phyloP scores from a whole-genome alignment of 2,113 vertebrate genomes.

The Falco punctatus region DNA sequence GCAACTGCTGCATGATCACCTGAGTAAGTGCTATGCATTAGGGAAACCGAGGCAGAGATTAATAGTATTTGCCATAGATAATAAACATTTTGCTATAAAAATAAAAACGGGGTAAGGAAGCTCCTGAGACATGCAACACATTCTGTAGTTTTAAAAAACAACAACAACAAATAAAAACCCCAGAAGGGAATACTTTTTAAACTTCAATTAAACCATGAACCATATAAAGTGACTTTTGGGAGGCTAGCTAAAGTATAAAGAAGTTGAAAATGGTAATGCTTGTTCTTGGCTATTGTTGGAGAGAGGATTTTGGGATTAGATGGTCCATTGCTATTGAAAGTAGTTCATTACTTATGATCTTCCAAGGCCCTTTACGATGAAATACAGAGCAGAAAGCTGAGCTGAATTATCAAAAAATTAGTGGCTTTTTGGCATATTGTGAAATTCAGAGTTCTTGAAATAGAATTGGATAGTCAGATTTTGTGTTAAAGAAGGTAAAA shows the following conservation, averaged over 20 bases:
- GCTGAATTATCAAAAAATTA: background rate
- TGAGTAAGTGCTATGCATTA: too few species aligned
- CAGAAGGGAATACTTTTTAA: background rate
- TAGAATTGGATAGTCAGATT: background rate
- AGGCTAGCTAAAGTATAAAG: slow-evolving; percentile 6
- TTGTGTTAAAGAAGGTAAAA: background rate
- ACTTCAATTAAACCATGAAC: background rate
- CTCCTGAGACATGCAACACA: background rate
- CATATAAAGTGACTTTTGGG: slow-evolving; percentile 10
- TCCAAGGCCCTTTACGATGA: background rate
- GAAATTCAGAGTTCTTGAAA: background rate
- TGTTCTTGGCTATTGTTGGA: slow-evolving; percentile 11
- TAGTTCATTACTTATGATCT: background rate
- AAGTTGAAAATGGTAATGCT: background rate
- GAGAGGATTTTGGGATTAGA: slow-evolving; percentile 40
- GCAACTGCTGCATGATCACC: background rate
- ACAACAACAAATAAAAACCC: background rate
- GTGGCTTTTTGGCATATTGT: background rate
- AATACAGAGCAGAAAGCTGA: background rate
- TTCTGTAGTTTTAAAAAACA: background rate
- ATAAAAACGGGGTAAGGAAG: background rate
- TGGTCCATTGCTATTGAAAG: slow-evolving; percentile 5
- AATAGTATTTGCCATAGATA: background rate
- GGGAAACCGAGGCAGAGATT: slow-evolving; percentile 26
- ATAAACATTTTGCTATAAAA: background rate